Evolutionary conservation across 1,140 invertebrate species (phyloP), one percentile per base, ranked within the genome.

Genomic region (Leptonema lineaticorne): DNA sequence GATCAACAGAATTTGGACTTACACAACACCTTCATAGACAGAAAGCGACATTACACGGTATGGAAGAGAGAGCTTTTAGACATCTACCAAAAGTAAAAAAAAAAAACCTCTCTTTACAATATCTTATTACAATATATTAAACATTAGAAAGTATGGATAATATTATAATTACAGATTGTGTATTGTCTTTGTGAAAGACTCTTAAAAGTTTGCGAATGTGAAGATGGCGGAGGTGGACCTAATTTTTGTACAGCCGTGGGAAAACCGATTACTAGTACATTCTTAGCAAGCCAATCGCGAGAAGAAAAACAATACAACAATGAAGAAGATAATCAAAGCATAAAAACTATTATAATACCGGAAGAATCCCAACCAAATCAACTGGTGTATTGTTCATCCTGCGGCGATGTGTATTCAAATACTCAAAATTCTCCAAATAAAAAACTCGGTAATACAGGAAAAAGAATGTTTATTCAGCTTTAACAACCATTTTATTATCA

Each of bases 121-220:
- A 57, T 24, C 24, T 6, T 24, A 57, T 57, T 28, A 37, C 22
- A 28, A 5, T 2, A 50, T 50, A 50, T 22, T 37, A 41, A 18
- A 30, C n/a, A 18, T n/a, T n/a, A n/a, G n/a, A n/a, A n/a, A n/a
- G n/a, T n/a, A n/a, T n/a, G n/a, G n/a, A n/a, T n/a, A 2, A 8
- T 60, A n/a, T 33, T 37, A 18, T 6, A 41, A 69, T 83, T 79
- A 18, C 78, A 93, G 91, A 85, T 92, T 59, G 76, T 94, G 14
- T 91, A 91, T 76, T 82, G 85, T 29, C 82, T 92, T 53, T 93
- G 91, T 75, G 91, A 93, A 75, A 83, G 91, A 53, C 85, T 93
- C 16, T 82, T 94, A 1, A 85, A 87, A 72, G 76, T 92, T 0
- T 90, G 89, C 71, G 85, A 86, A 5, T 87, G 86, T 74, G 80